Percentiles rank a stretch among this genome's conserved stretches.
Conservation (phyloP, 2,888 invertebrate species). For the Pollenia angustigena region DNA sequence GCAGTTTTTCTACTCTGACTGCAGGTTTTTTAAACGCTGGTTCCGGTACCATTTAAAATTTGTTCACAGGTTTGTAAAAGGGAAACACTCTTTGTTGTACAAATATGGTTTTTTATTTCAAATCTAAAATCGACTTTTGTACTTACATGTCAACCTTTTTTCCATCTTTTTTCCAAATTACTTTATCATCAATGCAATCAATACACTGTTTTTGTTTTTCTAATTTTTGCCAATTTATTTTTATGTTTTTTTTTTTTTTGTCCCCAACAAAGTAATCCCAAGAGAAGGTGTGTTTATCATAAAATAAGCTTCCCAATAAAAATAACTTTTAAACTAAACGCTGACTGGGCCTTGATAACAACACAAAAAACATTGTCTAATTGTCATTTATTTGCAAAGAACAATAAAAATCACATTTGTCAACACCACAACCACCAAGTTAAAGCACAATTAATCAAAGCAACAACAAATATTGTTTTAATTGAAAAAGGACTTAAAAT, state of each 20-base stretch:
- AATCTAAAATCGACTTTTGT: too few species aligned
- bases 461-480: constrained; percentile 3
- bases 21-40: too few species aligned
- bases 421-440: constrained; percentile 52
- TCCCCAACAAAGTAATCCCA: neutral
- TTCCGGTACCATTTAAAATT: too few species aligned
- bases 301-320: neutral
- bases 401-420: constrained; percentile 59
- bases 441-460: constrained; percentile 41
- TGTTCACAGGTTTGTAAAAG: too few species aligned
- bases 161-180: too few species aligned
- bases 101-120: too few species aligned
- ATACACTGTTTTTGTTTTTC: too few species aligned
- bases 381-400: constrained; percentile 55
- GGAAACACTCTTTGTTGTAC: too few species aligned
- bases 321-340: constrained; percentile 4
- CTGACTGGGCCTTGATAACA: constrained; percentile 6
- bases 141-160: too few species aligned
- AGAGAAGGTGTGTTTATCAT: neutral
- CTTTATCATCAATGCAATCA: too few species aligned
- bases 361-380: constrained; percentile 23
- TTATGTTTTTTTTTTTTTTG: neutral
- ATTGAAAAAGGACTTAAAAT: neutral
- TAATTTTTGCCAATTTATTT: neutral
- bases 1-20: too few species aligned